phyloP scores from a whole-genome alignment of 2,888 invertebrate genomes.

The Drosophila fungiperda region DNA sequence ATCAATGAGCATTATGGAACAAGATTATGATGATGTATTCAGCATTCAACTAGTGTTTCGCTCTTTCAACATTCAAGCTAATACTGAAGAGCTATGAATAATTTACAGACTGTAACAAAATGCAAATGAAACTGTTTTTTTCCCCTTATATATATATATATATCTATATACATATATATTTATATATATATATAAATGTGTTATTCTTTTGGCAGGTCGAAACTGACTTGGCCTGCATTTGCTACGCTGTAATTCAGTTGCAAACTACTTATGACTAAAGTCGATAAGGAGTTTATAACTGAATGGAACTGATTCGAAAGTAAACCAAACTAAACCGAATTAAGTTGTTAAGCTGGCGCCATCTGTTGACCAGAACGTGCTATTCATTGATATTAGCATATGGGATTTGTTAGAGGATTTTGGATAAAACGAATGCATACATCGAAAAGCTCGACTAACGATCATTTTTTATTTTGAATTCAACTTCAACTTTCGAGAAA shows the following conservation, averaged over 20 bases:
- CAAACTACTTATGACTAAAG: conserved; percentile 1
- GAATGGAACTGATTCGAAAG: conserved; percentile 12
- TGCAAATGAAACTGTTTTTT: conserved; percentile 31
- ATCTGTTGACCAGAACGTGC: conserved; percentile 16
- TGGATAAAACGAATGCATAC: not conserved
- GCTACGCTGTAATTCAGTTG: not conserved
- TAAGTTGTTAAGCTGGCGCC: conserved; percentile 11
- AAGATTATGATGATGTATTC: conserved; percentile 41
- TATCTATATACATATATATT: not conserved
- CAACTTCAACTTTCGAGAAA: not conserved
- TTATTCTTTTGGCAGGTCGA: not conserved
- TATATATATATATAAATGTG: not conserved
- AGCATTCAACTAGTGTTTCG: conserved; percentile 56
- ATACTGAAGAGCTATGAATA: conserved; percentile 53
- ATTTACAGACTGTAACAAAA: conserved; percentile 37
- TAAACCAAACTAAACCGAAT: not conserved
- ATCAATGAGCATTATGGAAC: conserved; percentile 14
- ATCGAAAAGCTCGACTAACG: not conserved
- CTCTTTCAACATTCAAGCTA: conserved; percentile 16
- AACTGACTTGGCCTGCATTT: not conserved
- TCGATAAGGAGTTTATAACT: conserved; percentile 1
- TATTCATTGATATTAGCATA: not conserved
- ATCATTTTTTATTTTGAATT: not conserved
- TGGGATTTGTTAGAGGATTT: not conserved
- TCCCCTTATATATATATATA: not conserved